Conservation (phyloP, 2,888 invertebrate species). For the Galeopsomyia nigrocyanea region DNA sequence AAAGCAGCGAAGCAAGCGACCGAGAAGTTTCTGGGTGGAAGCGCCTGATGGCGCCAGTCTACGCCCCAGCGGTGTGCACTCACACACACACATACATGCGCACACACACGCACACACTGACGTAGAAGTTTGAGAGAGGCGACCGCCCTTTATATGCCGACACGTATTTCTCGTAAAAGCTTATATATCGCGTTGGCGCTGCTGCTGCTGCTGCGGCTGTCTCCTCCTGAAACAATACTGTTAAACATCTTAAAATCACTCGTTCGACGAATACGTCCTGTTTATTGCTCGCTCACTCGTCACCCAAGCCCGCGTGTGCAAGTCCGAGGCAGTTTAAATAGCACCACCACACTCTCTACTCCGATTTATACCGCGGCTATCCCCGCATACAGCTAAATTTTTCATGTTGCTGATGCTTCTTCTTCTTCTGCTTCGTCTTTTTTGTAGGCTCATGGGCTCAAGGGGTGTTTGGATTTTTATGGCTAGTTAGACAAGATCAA, state of each 20-base stretch:
- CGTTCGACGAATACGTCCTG: slow-evolving; percentile 44
- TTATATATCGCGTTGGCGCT: slow-evolving; percentile 31
- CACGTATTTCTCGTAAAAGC: slow-evolving; percentile 47
- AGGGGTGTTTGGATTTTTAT: slow-evolving; percentile 30
- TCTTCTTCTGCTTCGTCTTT: neutral
- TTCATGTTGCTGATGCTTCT: slow-evolving; percentile 13
- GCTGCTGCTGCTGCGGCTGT: no score
- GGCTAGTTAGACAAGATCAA: neutral
- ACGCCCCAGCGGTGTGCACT: slow-evolving; percentile 50
- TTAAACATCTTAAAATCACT: slow-evolving; percentile 47
- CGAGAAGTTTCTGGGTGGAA: slow-evolving; percentile 56
- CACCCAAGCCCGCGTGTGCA: slow-evolving; percentile 2
- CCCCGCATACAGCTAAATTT: neutral
- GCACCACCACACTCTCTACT: neutral
- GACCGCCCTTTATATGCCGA: slow-evolving; percentile 34
- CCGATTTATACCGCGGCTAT: no score
- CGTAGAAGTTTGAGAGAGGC: neutral
- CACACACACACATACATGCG: slow-evolving; percentile 25
- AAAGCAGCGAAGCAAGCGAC: slow-evolving; percentile 43
- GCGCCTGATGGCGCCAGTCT: slow-evolving; percentile 66
- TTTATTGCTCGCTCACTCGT: slow-evolving; percentile 38
- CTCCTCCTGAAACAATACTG: slow-evolving; percentile 46
- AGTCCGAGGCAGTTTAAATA: neutral
- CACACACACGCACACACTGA: neutral
- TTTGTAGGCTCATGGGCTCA: neutral